Conservation (phyloP, 2,113 vertebrate genomes). For the Micronycteris hirsuta region DNA sequence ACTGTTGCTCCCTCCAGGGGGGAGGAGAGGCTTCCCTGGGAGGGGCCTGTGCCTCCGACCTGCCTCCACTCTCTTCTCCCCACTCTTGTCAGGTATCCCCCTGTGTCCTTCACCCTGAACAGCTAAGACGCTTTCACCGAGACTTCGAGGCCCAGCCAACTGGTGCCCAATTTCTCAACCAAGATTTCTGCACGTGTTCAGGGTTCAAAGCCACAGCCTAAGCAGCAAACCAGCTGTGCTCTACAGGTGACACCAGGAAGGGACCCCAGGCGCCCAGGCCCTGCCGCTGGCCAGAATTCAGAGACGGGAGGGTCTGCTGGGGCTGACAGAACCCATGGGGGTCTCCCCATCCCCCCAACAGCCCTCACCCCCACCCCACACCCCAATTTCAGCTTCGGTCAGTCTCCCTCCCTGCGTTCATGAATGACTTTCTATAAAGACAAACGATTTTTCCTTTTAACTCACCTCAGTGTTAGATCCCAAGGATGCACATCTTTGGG, state of each 20-base stretch:
- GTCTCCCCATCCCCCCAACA: too few species aligned
- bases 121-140: background rate
- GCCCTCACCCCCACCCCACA: background rate
- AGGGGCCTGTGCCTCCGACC: background rate
- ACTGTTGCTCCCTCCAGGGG: background rate
- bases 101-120: background rate
- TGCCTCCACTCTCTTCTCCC: background rate
- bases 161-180: background rate
- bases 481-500: background rate
- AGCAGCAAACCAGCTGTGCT: background rate
- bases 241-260: background rate
- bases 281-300: background rate
- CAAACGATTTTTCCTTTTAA: background rate
- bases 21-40: background rate
- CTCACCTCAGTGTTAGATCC: background rate
- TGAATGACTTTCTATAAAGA: background rate
- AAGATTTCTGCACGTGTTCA: background rate
- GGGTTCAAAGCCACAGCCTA: rapidly evolving
- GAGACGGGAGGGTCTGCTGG: background rate
- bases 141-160: background rate
- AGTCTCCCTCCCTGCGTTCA: background rate
- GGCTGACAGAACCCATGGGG: background rate
- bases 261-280: background rate
- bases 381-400: background rate
- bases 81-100: too few species aligned